These are phyloP conservation scores for Sebastes steindachneri DNA, from an alignment of 2,797 vertebrate genomes.

Conservation along the genomic window DNA sequence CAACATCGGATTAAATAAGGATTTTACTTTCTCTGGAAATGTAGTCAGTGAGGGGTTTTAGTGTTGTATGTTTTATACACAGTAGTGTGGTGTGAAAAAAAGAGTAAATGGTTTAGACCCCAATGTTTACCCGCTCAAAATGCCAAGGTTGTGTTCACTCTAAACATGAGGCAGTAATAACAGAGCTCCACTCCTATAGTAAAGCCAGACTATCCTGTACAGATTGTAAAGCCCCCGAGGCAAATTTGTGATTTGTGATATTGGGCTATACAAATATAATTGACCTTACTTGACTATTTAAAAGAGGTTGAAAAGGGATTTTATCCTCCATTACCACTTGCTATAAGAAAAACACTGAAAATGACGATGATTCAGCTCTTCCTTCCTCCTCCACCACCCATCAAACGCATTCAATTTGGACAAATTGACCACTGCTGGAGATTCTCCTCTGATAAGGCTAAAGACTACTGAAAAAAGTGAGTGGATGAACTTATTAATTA, in stretches of 20 bases:
- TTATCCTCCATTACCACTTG: background rate
- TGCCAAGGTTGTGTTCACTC: constrained; percentile 58
- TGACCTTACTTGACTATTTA: background rate
- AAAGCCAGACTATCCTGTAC: background rate
- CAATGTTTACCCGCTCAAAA: constrained; percentile 57
- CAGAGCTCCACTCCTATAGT: background rate
- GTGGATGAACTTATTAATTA: background rate
- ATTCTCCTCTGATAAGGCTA: background rate
- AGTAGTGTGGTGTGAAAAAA: constrained; percentile 4
- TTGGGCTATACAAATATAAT: too few relatives aligned
- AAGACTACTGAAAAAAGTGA: background rate
- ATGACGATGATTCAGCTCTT: background rate
- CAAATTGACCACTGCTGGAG: background rate
- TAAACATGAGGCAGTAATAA: constrained; percentile 41
- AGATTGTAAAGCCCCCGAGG: too few relatives aligned
- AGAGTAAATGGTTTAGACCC: constrained; percentile 37
- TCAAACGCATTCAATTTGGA: background rate
- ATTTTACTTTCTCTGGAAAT: constrained; percentile 11
- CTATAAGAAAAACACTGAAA: background rate
- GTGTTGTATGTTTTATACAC: constrained; percentile 47
- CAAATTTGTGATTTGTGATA: too few relatives aligned
- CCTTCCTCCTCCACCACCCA: background rate
- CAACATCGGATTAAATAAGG: constrained; percentile 9
- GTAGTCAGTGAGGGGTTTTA: background rate
- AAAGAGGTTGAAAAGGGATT: background rate